Conservation (phyloP, 2,113 vertebrate species). For the Microtus oregoni region DNA sequence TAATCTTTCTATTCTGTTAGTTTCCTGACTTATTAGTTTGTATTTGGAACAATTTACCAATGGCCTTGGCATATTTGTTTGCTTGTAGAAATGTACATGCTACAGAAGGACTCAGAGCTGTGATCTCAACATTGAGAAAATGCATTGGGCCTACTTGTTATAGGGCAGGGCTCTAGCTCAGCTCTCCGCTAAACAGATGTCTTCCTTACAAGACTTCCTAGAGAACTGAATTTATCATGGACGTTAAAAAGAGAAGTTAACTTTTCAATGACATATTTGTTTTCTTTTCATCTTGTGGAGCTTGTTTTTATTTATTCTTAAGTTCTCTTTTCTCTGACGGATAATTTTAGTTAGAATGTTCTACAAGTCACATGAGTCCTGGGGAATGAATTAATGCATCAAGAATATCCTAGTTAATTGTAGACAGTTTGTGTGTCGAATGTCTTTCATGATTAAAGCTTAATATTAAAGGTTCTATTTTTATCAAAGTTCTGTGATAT, state of each 20-base stretch:
- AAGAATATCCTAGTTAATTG: constrained; percentile 54
- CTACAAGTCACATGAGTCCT: constrained; percentile 2
- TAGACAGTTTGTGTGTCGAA: background rate
- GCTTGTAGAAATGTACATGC: background rate
- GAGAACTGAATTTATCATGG: background rate
- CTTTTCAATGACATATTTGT: constrained; percentile 15
- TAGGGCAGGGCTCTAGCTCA: background rate
- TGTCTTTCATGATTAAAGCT: constrained; percentile 55
- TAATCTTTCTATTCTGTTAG: constrained; percentile 33
- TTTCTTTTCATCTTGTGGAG: background rate
- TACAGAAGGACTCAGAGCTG: background rate
- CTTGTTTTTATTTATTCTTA: constrained; percentile 35
- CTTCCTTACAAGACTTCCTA: background rate
- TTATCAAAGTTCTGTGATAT: constrained; percentile 33
- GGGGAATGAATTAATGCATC: background rate
- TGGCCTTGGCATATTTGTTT: constrained; percentile 18
- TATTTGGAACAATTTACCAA: background rate
- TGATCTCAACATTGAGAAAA: constrained; percentile 35
- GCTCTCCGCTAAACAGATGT: background rate
- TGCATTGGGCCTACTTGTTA: constrained; percentile 9
- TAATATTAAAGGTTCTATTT: constrained; percentile 46
- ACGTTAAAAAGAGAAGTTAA: background rate
- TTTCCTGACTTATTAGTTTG: background rate
- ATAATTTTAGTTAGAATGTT: constrained; percentile 15
- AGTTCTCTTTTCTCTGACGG: constrained; percentile 43